Evolutionary conservation across 2,113 vertebrate species (phyloP).

Genomic region (Oncorhynchus mykiss): DNA sequence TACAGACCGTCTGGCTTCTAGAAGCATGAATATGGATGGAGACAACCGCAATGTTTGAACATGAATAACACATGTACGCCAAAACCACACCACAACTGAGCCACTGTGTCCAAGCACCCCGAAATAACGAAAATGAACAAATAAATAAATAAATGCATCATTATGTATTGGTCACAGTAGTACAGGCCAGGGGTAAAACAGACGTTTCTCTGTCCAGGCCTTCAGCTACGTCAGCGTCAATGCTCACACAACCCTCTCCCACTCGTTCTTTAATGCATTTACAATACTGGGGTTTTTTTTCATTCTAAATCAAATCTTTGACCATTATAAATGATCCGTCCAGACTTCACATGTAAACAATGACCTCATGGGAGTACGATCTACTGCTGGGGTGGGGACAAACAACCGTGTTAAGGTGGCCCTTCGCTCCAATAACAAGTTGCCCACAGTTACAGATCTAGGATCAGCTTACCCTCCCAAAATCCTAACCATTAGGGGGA

Average conservation of each 20-base stretch:
- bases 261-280: not conserved
- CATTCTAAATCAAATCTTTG: too few species aligned
- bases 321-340: too few species aligned
- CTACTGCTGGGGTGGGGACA: too few species aligned
- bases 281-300: not conserved
- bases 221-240: conserved; percentile 45
- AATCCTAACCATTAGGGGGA: too few species aligned
- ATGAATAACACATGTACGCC: conserved; percentile 75
- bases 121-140: conserved; percentile 48
- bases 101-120: conserved; percentile 24
- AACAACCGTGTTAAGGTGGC: too few species aligned
- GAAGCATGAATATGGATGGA: conserved; percentile 73
- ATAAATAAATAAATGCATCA: conserved; percentile 71
- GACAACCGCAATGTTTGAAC: conserved; percentile 74
- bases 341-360: too few species aligned
- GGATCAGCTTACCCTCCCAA: too few species aligned
- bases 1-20: conserved; percentile 58
- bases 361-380: too few species aligned
- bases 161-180: conserved; percentile 70
- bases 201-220: conserved; percentile 58
- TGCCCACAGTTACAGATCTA: too few species aligned
- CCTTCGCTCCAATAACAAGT: too few species aligned
- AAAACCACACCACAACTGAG: conserved; percentile 67
- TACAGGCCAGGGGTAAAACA: conserved; percentile 55
- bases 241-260: conserved; percentile 1